Evolutionary conservation across 2,113 vertebrate genomes (phyloP), one percentile per base, ranked within the genome.

Genomic region (Fukomys damarensis): DNA sequence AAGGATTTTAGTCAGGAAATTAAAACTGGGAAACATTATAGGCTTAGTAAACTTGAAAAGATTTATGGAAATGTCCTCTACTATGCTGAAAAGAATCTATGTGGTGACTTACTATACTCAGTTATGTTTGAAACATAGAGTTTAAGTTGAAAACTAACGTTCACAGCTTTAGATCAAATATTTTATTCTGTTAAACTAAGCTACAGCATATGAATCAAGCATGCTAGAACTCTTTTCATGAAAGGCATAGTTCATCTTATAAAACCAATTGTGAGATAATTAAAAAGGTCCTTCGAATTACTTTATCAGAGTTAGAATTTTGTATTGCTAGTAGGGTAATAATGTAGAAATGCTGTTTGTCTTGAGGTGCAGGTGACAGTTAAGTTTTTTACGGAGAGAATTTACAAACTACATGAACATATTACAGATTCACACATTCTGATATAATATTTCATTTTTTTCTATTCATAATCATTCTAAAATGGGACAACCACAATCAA

Each of bases 231-330:
- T 94, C 43, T 52, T n/a, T n/a, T 74, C 49, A 72, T 35, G 0
- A 56, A 86, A 61, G 12, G 82, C 6, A 0, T 12, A 22, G 68
- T 94, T 94, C 2, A 86, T 19, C 1, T 86, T 77, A 76, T 86
- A 92, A 95, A 86, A 86, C 5, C 5, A 77, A 41, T 43, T 32
- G 3, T 41, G 43, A 43, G 41, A 7, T 26, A 86, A 86, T 28
- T 59, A 68, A 63, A n/a, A 54, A 12, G 32, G 32, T 2, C 38
- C 14, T 76, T 35, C 86, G 72, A 90, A 61, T 68, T 89, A 88
- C 74, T 70, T 77, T 86, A 28, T 77, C 16, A 83, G 3, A 22
- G 70, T 95, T 94, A 72, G 19, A 86, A 86, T 94, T 49, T 77
- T 28, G 58, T 30, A 52, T 65, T 74, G 76, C 2, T 80, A 32